Evolutionary conservation across 2,113 vertebrate species (phyloP).

Genomic region (Paralichthys olivaceus): DNA sequence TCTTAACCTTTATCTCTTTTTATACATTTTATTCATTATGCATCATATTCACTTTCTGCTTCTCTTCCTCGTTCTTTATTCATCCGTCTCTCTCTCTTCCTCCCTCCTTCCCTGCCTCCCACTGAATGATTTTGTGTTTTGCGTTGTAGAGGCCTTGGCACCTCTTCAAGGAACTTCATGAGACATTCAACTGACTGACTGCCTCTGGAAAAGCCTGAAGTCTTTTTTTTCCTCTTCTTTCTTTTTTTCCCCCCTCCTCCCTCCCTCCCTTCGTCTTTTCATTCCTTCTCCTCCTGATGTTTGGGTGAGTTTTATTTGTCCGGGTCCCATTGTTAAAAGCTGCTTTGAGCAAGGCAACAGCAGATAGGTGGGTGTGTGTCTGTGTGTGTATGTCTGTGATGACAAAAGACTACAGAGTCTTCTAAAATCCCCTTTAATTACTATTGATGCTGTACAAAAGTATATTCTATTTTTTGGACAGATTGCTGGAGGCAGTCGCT

Average conservation of each 20-base stretch:
- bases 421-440: slow-evolving; percentile 46
- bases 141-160: slow-evolving; percentile 70
- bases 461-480: slow-evolving; percentile 19
- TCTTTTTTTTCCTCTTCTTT: slow-evolving; percentile 33
- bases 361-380: slow-evolving; percentile 40
- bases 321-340: slow-evolving; percentile 73
- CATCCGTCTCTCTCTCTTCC: slow-evolving; percentile 29
- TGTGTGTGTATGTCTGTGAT: slow-evolving; percentile 14
- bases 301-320: slow-evolving; percentile 79
- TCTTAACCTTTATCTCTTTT: slow-evolving; percentile 49
- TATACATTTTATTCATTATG: neutral
- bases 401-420: slow-evolving; percentile 19
- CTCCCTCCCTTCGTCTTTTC: slow-evolving; percentile 27
- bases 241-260: neutral
- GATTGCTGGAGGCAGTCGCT: slow-evolving; percentile 15
- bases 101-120: slow-evolving; percentile 41
- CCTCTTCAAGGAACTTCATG: slow-evolving; percentile 75
- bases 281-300: slow-evolving; percentile 69
- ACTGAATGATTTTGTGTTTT: slow-evolving; percentile 71
- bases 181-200: slow-evolving; percentile 78
- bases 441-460: slow-evolving; percentile 33
- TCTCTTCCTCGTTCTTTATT: slow-evolving; percentile 46
- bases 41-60: slow-evolving; percentile 43
- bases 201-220: slow-evolving; percentile 76
- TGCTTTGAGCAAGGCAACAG: slow-evolving; percentile 49